Evolutionary conservation across 1,140 invertebrate genomes (phyloP), one percentile per base, ranked within the genome.

Genomic region (Drosophila grimshawi): DNA sequence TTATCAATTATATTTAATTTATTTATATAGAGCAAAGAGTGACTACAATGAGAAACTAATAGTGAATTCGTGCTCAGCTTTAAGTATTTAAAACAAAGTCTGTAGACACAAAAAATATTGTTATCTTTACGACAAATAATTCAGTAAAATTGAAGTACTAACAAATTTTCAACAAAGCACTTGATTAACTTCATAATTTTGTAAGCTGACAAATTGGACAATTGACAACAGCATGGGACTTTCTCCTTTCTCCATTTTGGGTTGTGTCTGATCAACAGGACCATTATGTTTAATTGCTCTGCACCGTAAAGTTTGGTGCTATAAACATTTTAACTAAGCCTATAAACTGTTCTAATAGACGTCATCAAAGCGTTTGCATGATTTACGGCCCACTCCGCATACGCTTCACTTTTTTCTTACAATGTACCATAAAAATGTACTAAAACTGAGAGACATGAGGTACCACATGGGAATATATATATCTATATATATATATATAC

Each of bases 311-410:
- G 68, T 86, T 81, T 46, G 11, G 71, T 48, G 71, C 67, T 76
- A 76, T 86, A 86, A 86, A 81, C 81, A 79, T 86, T 86, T 86
- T 88, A 88, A 86, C 83, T 82, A 73, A 76, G 63, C 66, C 72
- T 55, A 88, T 86, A 88, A 86, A 86, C 76, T 52, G 66, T 35
- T 51, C 80, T 86, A 88, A 86, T 86, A 86, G 83, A 82, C 63
- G 66, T 59, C 68, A 88, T 86, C 68, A 88, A 83, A 81, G 77
- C 76, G 83, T 77, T 88, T 80, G 64, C 76, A 86, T 86, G 79
- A 86, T 86, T 88, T 88, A 86, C 69, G 69, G 62, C 39, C 10
- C 49, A 45, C 32, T 46, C 39, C 29, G 37, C 8, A 29, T 37
- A 43, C 11, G 2, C 19, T 19, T 19, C 19, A 19, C 1, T 60